These are phyloP conservation scores for Poicephalus meyeri DNA, from an alignment of 2,113 vertebrate genomes.

Conservation along the genomic window DNA sequence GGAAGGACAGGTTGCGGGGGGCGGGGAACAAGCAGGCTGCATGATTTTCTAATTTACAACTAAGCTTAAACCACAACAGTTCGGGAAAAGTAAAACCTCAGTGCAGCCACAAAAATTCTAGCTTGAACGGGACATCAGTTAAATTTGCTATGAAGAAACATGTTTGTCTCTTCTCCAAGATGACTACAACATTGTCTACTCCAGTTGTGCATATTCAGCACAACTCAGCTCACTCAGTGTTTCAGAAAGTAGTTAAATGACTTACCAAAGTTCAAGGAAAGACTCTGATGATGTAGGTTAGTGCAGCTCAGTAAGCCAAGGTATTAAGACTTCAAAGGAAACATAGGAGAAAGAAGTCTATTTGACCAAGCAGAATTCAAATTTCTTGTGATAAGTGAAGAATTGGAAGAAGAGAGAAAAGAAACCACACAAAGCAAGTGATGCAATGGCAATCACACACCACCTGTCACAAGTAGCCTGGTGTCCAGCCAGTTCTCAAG, in stretches of 20 bases:
- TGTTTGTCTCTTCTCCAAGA: not conserved
- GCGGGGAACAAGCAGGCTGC: too few relatives aligned
- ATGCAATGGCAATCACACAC: not conserved
- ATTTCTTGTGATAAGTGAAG: not conserved
- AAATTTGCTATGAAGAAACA: rapidly evolving
- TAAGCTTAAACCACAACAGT: not conserved
- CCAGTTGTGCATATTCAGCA: not conserved
- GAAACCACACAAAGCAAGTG: not conserved
- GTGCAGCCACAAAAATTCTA: not conserved
- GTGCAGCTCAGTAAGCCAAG: not conserved
- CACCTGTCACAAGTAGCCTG: rapidly evolving
- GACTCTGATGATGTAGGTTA: not conserved
- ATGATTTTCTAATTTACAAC: too few relatives aligned
- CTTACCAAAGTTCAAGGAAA: not conserved
- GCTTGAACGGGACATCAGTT: not conserved
- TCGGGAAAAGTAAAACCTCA: not conserved
- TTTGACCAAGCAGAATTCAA: not conserved
- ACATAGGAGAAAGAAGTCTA: not conserved
- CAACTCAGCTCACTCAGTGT: not conserved
- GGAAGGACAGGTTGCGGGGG: too few relatives aligned
- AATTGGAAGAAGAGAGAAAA: not conserved
- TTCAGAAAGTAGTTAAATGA: not conserved
- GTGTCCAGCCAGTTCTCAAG: not conserved
- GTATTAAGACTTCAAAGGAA: not conserved
- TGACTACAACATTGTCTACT: not conserved